Evolutionary conservation across 53 echinoderm and acorn worm species (phyloP), one percentile per base, ranked within the genome.

Genomic region (Temnopleurus reevesii): DNA sequence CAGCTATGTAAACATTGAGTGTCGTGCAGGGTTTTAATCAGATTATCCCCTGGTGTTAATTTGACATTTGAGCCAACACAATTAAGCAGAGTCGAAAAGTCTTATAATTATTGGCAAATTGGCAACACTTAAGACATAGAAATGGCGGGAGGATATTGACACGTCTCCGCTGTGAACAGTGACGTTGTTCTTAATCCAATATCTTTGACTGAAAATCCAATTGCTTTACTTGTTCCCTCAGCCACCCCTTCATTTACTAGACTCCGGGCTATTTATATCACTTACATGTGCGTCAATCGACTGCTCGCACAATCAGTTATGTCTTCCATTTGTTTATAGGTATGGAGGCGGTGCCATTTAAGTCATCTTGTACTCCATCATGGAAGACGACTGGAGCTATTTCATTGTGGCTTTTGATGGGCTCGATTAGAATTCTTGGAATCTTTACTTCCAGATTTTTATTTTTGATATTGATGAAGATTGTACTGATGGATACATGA

Each of bases 131-230:
- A 79, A 47, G 79, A 79, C 79, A 47, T 28, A 28, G 46, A 29
- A 49, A 47, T 79, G 41, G 19, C 47, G 9, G 26, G 12, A 79
- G 83, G 83, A 53, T 83, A 56, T 83, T 83, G 83, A 55, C 83
- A 56, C 12, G 36, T 35, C 54, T 35, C 83, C 33, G 55, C 35
- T 83, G 36, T 83, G 83, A 55, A 83, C 83, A 55, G 30, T 83
- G 83, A 83, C 83, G 83, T 55, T 47, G 35, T 36, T 83, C 83
- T 56, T 83, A 83, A 83, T 83, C 83, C 83, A 56, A 83, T 83
- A 55, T 55, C 54, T 30, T 83, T 31, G 51, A 15, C 28, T 35
- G 12, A 55, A 55, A 83, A 56, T 83, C 83, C 83, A 56, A 83
- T 83, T 55, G 55, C 35, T 7, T 46, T 49, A 46, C 46, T 79